A percentile compares a stretch with the other conserved stretches of the same genome.
Evolutionary conservation across 2,797 vertebrate genomes (phyloP).

Genomic region (Danionella dracula): DNA sequence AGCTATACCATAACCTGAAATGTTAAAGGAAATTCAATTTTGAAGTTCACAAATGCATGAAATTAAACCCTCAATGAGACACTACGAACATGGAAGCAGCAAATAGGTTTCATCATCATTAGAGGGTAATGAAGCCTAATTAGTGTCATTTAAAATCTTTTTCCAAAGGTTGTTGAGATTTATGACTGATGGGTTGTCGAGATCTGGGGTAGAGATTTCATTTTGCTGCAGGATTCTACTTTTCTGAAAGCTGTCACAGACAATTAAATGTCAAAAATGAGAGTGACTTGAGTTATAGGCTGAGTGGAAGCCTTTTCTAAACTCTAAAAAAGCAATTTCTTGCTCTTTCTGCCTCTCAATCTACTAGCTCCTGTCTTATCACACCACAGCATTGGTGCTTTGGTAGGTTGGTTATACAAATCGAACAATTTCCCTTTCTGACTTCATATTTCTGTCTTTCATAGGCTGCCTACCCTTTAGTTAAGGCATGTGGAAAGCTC

Average conservation of each 20-base stretch:
- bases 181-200: too few species aligned
- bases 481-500: conserved; percentile 30
- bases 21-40: neutral
- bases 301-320: conserved; percentile 8
- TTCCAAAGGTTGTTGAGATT: too few species aligned
- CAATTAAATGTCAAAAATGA: conserved; percentile 16
- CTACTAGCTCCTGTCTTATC: neutral
- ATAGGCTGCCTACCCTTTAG: conserved; percentile 28
- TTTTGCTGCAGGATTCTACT: too few species aligned
- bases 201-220: too few species aligned
- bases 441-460: conserved; percentile 11
- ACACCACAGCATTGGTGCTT: neutral
- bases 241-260: neutral
- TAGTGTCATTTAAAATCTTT: too few species aligned
- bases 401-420: conserved; percentile 31
- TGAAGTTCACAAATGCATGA: too few species aligned
- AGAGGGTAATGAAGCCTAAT: too few species aligned
- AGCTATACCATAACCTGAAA: neutral
- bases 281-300: conserved; percentile 26
- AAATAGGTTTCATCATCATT: too few species aligned
- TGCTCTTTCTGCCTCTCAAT: neutral
- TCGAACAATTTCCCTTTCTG: conserved; percentile 3
- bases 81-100: too few species aligned
- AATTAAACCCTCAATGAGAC: too few species aligned
- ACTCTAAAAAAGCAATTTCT: conserved; percentile 2